A percentile compares a stretch with the other conserved stretches of the same genome.
phyloP scores from a whole-genome alignment of 2,888 invertebrate genomes.

The Cyclophora punctaria region DNA sequence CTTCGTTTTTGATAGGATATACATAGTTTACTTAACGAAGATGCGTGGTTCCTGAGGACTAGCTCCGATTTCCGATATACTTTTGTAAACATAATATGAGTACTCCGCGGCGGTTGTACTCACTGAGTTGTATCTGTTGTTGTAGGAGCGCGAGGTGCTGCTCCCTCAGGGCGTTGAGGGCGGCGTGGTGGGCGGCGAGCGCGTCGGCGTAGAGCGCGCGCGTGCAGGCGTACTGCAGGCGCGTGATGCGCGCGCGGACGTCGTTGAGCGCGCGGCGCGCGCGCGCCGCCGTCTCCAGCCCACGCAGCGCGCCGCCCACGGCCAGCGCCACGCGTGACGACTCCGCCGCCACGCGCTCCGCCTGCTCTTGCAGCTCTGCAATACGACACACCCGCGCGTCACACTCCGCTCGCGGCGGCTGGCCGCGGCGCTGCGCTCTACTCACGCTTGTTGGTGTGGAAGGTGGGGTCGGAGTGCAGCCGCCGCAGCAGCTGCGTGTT shows the following conservation, averaged over 20 bases:
- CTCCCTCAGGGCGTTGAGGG: constrained; percentile 67
- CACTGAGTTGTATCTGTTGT: constrained; percentile 74
- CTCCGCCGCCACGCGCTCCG: constrained; percentile 73
- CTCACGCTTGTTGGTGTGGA: constrained; percentile 56
- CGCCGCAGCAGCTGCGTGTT: constrained; percentile 64
- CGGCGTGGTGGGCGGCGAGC: constrained; percentile 67
- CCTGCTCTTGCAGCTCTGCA: constrained; percentile 76
- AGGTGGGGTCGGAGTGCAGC: constrained; percentile 76
- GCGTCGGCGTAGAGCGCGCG: constrained; percentile 62
- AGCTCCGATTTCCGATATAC: too few relatives aligned
- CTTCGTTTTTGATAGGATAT: too few relatives aligned
- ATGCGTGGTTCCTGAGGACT: too few relatives aligned
- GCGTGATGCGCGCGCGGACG: constrained; percentile 64
- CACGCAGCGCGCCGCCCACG: constrained; percentile 72
- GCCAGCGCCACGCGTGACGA: constrained; percentile 69
- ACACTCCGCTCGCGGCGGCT: background rate
- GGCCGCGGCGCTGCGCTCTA: constrained; percentile 3
- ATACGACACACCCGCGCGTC: background rate
- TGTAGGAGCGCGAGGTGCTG: constrained; percentile 70
- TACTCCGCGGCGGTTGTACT: constrained; percentile 17
- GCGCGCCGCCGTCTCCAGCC: constrained; percentile 42
- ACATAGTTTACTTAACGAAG: too few relatives aligned
- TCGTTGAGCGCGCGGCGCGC: constrained; percentile 52
- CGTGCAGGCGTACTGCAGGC: constrained; percentile 64
- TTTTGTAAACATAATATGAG: background rate